phyloP scores from a whole-genome alignment of 1,140 invertebrate genomes.

The Rhopalosiphum padi region DNA sequence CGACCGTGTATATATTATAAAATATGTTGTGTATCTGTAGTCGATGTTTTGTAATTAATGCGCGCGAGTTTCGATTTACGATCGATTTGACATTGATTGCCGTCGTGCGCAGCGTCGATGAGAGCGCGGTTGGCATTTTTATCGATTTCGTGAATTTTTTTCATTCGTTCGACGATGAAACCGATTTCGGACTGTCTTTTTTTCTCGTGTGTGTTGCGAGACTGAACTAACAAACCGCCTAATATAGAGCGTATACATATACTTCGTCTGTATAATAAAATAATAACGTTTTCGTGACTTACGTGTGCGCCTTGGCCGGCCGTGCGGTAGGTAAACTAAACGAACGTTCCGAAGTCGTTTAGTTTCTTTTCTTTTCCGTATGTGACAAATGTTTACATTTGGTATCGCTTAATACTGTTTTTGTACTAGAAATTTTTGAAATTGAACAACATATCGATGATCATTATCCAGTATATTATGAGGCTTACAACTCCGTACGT shows the following conservation, averaged over 20 bases:
- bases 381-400: neutral
- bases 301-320: neutral
- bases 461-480: neutral
- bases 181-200: neutral
- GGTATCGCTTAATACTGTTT: neutral
- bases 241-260: neutral
- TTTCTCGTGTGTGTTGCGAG: neutral
- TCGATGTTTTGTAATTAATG: slow-evolving; percentile 11
- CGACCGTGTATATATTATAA: neutral
- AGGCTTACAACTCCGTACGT: neutral
- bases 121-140: neutral
- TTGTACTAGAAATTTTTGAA: neutral
- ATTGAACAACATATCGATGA: neutral
- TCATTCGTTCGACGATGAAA: neutral
- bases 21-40: neutral
- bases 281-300: slow-evolving; percentile 18
- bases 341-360: neutral
- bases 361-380: neutral
- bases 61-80: slow-evolving; percentile 22
- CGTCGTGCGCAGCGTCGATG: neutral
- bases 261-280: neutral
- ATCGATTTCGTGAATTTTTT: slow-evolving; percentile 4
- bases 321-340: neutral
- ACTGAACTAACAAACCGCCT: neutral
- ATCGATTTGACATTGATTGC: neutral